Evolutionary conservation across 2,888 invertebrate genomes (phyloP), one percentile per base, ranked within the genome.

Genomic region (Cremastinae sp.): DNA sequence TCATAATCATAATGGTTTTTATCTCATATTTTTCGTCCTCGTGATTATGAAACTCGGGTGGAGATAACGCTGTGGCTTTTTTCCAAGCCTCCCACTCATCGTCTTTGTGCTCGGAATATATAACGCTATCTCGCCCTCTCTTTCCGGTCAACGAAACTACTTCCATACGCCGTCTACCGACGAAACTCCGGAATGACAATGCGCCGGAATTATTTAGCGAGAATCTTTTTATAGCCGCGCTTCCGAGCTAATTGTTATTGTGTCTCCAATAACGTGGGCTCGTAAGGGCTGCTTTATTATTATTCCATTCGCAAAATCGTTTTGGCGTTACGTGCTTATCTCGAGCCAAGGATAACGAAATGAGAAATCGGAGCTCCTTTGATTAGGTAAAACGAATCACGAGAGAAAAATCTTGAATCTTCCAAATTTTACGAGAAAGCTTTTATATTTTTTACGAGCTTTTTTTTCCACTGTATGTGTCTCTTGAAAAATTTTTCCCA

Each of bases 241-340:
- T 43, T 47, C 43, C 49, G 18, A 41, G 43, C n/a, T 51, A 59
- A 65, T 72, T 59, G 35, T 35, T 10, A 18, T 12, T 18, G 39
- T 14, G 28, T 28, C 5, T 43, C 2, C 37, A 51, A n/a, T n/a
- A n/a, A 58, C 14, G 43, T 28, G 4, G n/a, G 7, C 35, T 43
- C 28, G 65, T 1, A 20, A n/a, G 41, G 16, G 18, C 35, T 53
- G 51, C 51, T 51, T n/a, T n/a, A n/a, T n/a, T 72, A 20, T 72
- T 72, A 64, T 65, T 58, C 58, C 18, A 65, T 59, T 51, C 43
- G 58, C 37, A 51, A 58, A 53, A 49, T 47, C 5, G 14, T 39
- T 12, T 49, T 8, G 20, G 35, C 7, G 41, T 8, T 9, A 55
- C 55, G 70, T n/a, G 56, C 58, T 43, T 58, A 58, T 58, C 49